These are phyloP conservation scores for Sebastes schlegelii DNA, from an alignment of 2,113 vertebrate species.

Conservation along the genomic window DNA sequence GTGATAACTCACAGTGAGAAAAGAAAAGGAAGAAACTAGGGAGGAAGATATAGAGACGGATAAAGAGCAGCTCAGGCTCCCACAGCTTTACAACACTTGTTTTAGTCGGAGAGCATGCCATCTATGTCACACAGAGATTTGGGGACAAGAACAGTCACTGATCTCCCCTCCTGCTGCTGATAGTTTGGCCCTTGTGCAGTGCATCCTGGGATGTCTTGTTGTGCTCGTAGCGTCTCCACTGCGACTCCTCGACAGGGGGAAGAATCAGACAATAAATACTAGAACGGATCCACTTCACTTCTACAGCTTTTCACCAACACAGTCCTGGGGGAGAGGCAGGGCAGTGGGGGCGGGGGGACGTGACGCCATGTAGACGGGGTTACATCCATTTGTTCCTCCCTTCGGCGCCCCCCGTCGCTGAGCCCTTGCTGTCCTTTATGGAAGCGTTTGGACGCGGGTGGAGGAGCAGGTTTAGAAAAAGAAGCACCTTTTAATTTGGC, in stretches of 20 bases:
- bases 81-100: constrained; percentile 10
- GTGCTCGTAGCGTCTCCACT: constrained; percentile 48
- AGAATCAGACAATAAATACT: constrained; percentile 54
- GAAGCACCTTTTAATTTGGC: constrained; percentile 85
- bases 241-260: constrained; percentile 14
- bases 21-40: constrained; percentile 42
- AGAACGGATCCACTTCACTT: constrained; percentile 15
- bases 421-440: constrained; percentile 49
- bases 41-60: constrained; percentile 8
- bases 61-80: constrained; percentile 25
- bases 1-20: constrained; percentile 76
- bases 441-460: constrained; percentile 49
- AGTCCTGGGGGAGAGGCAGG: constrained; percentile 11
- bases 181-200: constrained; percentile 57
- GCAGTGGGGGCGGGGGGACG: background rate
- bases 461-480: constrained; percentile 63
- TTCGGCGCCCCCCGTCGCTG: background rate
- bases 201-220: constrained; percentile 62
- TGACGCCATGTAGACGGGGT: background rate
- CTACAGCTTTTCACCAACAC: constrained; percentile 9
- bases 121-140: constrained; percentile 46
- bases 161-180: constrained; percentile 31
- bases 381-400: constrained; percentile 23
- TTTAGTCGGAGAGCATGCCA: constrained; percentile 23
- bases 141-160: constrained; percentile 31